Evolutionary conservation across 2,113 vertebrate species (phyloP).

Genomic region (Lonchura striata): DNA sequence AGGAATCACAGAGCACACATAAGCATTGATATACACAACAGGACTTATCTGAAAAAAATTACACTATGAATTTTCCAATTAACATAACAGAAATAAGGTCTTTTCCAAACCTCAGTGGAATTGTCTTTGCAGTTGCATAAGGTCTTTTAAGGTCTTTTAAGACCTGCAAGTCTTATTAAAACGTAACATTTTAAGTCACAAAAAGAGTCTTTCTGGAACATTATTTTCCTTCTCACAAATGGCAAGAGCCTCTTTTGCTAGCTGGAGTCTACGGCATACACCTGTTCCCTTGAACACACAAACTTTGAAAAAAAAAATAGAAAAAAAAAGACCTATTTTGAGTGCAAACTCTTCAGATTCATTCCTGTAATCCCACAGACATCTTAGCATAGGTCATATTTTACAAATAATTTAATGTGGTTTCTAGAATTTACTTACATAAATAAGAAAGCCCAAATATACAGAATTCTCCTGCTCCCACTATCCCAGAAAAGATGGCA

Average conservation of each 20-base stretch:
- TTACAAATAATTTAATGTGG: background rate
- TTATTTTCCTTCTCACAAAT: background rate
- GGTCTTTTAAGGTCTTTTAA: no score
- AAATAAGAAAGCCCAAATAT: background rate
- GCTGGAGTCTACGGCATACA: background rate
- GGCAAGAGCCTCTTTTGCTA: background rate
- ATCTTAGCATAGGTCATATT: background rate
- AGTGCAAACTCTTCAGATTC: background rate
- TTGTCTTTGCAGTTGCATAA: background rate
- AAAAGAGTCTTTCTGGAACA: background rate
- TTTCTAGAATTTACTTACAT: background rate
- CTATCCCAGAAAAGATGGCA: background rate
- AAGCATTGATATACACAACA: background rate
- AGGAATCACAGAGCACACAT: background rate
- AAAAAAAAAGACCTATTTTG: background rate
- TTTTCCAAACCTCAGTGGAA: background rate
- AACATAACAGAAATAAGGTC: background rate
- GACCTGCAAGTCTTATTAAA: background rate
- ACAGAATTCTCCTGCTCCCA: fast-evolving
- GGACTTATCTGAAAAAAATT: background rate
- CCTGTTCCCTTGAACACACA: background rate
- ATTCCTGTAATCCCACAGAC: background rate
- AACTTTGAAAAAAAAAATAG: background rate
- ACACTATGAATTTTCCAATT: background rate
- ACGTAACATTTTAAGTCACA: background rate